These are phyloP conservation scores for Corvus moneduloides DNA, from an alignment of 2,113 vertebrate species.

Conservation along the genomic window DNA sequence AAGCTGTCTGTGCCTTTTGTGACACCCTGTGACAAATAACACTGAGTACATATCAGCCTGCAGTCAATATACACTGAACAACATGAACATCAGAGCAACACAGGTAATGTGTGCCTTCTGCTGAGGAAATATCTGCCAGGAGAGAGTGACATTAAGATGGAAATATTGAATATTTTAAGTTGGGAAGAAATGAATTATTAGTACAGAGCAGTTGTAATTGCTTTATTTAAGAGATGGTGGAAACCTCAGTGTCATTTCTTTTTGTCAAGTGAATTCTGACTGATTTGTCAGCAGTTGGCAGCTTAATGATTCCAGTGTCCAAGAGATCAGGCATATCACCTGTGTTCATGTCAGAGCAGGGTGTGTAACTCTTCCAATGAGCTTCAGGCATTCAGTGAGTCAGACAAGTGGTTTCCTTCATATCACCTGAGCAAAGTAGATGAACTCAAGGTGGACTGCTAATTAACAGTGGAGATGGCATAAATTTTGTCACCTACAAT, in stretches of 20 bases:
- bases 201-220: background rate
- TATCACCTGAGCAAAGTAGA: background rate
- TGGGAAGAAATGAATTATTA: background rate
- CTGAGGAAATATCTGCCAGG: background rate
- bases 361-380: background rate
- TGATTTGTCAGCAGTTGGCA: background rate
- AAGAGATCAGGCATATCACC: background rate
- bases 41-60: accelerated
- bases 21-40: background rate
- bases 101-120: background rate
- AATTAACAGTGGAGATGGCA: background rate
- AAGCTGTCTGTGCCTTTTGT: background rate
- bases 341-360: background rate
- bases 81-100: background rate
- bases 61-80: background rate
- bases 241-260: background rate
- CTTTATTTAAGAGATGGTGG: background rate
- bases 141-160: background rate
- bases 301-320: background rate
- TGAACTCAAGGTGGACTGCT: background rate
- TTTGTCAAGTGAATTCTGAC: background rate
- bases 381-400: background rate
- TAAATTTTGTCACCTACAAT: background rate
- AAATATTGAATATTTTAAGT: background rate
- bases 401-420: background rate